Percentiles rank a stretch among this genome's conserved stretches.
phyloP scores from a whole-genome alignment of 2,888 invertebrate species.

The Chydorus sphaericus region DNA sequence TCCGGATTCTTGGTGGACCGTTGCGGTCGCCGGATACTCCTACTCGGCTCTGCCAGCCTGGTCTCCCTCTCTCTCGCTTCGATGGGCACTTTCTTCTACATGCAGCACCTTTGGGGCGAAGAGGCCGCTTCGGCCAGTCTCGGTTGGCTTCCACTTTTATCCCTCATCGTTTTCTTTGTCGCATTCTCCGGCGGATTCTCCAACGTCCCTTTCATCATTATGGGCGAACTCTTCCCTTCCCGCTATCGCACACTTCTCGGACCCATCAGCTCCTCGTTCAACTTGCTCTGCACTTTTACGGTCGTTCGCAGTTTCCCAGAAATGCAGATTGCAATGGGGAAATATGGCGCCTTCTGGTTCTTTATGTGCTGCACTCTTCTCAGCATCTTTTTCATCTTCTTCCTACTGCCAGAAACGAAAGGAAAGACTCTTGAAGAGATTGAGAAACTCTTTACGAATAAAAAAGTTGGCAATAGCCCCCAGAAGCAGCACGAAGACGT shows the following conservation, averaged over 20 bases:
- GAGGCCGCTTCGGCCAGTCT: background rate
- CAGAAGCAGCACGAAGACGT: background rate
- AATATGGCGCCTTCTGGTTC: slow-evolving; percentile 15
- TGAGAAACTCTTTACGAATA: slow-evolving; percentile 14
- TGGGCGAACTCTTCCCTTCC: slow-evolving; percentile 18
- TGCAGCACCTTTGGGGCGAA: slow-evolving; percentile 7
- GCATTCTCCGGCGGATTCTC: slow-evolving; percentile 15
- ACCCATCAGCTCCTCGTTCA: slow-evolving; percentile 15
- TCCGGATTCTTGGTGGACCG: slow-evolving; percentile 14
- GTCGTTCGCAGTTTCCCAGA: slow-evolving; percentile 14
- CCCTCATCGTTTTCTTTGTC: slow-evolving; percentile 15
- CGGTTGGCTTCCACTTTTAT: slow-evolving; percentile 15
- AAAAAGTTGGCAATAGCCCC: too few relatives aligned
- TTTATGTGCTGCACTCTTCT: slow-evolving; percentile 10
- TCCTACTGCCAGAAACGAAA: slow-evolving; percentile 14
- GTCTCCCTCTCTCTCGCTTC: slow-evolving; percentile 14
- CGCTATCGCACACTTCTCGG: slow-evolving; percentile 15
- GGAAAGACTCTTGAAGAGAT: slow-evolving; percentile 15
- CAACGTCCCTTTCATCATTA: slow-evolving; percentile 16
- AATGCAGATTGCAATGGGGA: slow-evolving; percentile 10
- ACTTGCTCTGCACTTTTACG: slow-evolving; percentile 15
- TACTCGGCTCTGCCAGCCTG: slow-evolving; percentile 14
- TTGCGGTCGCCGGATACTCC: slow-evolving; percentile 14
- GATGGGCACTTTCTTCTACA: slow-evolving; percentile 15
- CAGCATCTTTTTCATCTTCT: slow-evolving; percentile 10